Percentiles rank a stretch among this genome's conserved stretches.
Evolutionary conservation across 92 coral and sea anemone species (phyloP).

Genomic region (Palythoa heliodiscus): DNA sequence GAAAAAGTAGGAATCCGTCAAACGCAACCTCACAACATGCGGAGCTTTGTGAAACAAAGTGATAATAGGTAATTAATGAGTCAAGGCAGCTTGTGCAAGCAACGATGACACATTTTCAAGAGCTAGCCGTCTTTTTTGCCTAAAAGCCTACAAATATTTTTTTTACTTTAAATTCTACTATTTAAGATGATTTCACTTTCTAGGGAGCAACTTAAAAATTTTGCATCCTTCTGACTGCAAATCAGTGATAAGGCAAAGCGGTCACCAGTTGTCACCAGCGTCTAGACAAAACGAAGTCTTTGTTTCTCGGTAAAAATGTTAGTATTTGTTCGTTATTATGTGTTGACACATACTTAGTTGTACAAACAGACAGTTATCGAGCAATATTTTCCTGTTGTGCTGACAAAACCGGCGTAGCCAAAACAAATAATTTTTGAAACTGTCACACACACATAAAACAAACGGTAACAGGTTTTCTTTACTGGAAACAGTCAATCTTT

Average conservation of each 20-base stretch:
- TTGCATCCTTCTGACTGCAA: constrained; percentile 4
- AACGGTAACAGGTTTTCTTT: background rate
- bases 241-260: constrained; percentile 5
- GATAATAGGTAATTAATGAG: constrained; percentile 5
- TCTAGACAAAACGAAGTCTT: constrained; percentile 22
- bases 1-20: background rate
- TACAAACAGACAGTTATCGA: constrained; percentile 44
- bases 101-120: background rate
- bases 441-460: background rate
- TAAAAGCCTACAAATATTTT: background rate
- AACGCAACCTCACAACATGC: background rate
- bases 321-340: constrained; percentile 26
- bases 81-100: background rate
- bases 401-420: background rate
- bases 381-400: constrained; percentile 19
- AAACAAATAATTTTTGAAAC: background rate
- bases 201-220: background rate
- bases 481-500: background rate
- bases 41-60: constrained; percentile 16
- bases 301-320: background rate
- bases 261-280: constrained; percentile 12
- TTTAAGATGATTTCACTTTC: background rate
- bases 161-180: background rate
- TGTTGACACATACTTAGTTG: constrained; percentile 48
- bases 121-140: background rate